Conservation (phyloP, 2,113 vertebrate genomes). For the Eulemur rufifrons region DNA sequence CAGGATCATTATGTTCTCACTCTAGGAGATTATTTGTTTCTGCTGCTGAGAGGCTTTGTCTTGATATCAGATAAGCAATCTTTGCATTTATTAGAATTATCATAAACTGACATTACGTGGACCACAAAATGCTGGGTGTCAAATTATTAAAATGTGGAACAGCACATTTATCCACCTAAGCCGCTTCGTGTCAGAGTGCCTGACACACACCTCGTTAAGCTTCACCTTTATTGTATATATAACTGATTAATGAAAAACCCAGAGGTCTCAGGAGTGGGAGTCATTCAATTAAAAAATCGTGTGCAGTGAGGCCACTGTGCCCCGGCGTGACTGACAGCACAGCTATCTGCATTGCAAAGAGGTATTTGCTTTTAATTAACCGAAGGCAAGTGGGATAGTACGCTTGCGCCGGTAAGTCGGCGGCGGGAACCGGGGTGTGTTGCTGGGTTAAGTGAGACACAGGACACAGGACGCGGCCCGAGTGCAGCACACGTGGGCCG, state of each 20-base stretch:
- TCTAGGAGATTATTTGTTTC: not conserved
- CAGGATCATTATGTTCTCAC: not conserved
- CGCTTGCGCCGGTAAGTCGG: not conserved
- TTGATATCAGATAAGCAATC: not conserved
- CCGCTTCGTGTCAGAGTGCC: rapidly evolving
- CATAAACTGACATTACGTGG: too few species aligned
- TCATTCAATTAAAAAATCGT: not conserved
- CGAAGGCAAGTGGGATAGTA: not conserved
- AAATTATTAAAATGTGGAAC: not conserved
- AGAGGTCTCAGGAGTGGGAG: not conserved
- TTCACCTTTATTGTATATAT: not conserved
- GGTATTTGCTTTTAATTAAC: slow-evolving; percentile 34
- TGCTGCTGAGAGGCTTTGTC: not conserved
- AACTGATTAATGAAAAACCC: not conserved
- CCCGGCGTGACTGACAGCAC: not conserved
- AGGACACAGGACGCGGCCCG: not conserved
- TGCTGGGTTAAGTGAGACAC: not conserved
- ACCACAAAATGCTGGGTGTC: not conserved
- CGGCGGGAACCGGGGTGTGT: not conserved
- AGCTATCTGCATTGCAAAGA: not conserved
- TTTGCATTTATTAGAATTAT: not conserved
- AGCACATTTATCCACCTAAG: not conserved
- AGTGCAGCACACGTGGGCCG: not conserved
- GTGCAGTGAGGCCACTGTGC: not conserved
- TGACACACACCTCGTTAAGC: not conserved